phyloP scores from a whole-genome alignment of 2,113 vertebrate genomes.

The Eira barbara region DNA sequence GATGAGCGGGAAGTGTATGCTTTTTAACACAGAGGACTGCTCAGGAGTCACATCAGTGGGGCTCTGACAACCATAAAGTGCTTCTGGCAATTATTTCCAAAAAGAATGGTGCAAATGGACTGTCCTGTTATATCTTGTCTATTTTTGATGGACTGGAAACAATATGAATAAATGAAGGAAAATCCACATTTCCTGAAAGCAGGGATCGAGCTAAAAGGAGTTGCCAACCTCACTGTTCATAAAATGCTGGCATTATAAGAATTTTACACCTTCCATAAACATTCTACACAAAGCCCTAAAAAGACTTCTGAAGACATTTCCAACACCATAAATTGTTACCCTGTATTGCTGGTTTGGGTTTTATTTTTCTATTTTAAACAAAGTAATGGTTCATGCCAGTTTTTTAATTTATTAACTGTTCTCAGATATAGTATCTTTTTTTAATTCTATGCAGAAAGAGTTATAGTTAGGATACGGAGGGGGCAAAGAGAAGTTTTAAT shows the following conservation, averaged over 20 bases:
- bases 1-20: not conserved
- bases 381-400: conserved; percentile 54
- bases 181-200: conserved; percentile 55
- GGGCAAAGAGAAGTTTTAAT: not conserved
- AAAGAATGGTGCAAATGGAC: conserved; percentile 49
- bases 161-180: conserved; percentile 70
- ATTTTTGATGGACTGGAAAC: conserved; percentile 74
- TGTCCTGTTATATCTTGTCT: conserved; percentile 66
- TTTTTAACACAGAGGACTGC: not conserved
- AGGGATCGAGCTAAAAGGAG: conserved; percentile 38
- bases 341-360: conserved; percentile 46
- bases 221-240: conserved; percentile 56
- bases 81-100: conserved; percentile 56
- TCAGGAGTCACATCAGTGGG: conserved; percentile 18
- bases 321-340: conserved; percentile 47
- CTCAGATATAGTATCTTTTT: not conserved
- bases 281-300: conserved; percentile 59
- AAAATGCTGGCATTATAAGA: conserved; percentile 59
- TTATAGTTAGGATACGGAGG: conserved; percentile 12
- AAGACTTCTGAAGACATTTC: conserved; percentile 67
- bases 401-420: conserved; percentile 58
- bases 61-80: conserved; percentile 35
- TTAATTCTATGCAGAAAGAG: conserved; percentile 26
- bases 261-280: conserved; percentile 71
- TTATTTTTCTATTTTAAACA: conserved; percentile 75